Conservation (phyloP, 1,140 invertebrate species). For the Potamilus streckersoni region DNA sequence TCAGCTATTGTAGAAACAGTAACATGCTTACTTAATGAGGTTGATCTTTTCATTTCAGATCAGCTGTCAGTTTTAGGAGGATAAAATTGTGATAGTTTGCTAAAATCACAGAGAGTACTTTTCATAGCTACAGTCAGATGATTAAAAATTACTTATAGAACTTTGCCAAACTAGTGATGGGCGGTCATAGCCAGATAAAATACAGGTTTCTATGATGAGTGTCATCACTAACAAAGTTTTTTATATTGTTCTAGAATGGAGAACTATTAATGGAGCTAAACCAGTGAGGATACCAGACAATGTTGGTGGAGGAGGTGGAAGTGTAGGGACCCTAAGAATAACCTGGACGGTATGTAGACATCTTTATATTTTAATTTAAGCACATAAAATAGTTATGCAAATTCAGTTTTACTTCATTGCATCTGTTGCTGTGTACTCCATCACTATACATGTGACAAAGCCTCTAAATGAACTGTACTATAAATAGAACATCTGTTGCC, state of each 20-base stretch:
- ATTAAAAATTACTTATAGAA: no score
- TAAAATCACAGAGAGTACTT: no score
- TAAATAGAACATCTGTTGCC: no score
- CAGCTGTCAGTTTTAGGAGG: no score
- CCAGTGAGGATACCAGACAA: constrained; percentile 33
- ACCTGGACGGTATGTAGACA: constrained; percentile 44
- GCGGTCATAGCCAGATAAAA: no score
- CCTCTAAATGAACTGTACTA: neutral
- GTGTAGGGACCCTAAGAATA: constrained; percentile 43
- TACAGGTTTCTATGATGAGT: no score
- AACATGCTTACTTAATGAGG: no score
- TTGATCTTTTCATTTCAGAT: no score
- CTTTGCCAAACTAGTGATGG: no score
- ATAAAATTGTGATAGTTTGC: no score
- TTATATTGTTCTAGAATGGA: constrained; percentile 23
- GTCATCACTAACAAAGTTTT: neutral
- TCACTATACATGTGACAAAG: neutral
- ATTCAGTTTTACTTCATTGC: neutral
- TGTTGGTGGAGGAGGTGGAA: constrained; percentile 47
- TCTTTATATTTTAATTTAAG: neutral
- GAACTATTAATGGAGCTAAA: constrained; percentile 25
- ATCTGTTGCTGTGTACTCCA: neutral
- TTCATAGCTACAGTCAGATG: no score
- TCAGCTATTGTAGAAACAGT: no score
- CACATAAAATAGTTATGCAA: neutral